These are phyloP conservation scores for Mustela lutreola DNA, from an alignment of 2,113 vertebrate genomes.

Conservation along the genomic window DNA sequence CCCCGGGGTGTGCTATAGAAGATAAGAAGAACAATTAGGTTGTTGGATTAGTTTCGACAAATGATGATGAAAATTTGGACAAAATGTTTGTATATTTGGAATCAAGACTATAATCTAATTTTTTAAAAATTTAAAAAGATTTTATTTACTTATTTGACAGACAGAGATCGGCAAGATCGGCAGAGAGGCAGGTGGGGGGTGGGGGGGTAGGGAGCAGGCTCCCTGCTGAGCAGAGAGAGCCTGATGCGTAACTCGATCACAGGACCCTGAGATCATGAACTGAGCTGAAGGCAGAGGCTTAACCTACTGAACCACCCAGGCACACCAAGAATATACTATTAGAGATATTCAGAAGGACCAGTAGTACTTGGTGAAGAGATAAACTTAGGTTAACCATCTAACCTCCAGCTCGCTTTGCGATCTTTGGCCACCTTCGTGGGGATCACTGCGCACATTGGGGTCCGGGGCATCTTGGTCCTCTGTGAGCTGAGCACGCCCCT, in stretches of 20 bases:
- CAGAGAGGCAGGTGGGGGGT: too few relatives aligned
- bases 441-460: slow-evolving; percentile 92
- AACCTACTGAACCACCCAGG: too few relatives aligned
- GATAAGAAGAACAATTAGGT: background rate
- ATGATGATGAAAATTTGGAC: background rate
- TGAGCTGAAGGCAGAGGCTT: too few relatives aligned
- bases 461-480: slow-evolving; percentile 91
- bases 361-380: background rate
- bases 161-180: too few relatives aligned
- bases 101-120: background rate
- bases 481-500: slow-evolving; percentile 94
- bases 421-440: slow-evolving; percentile 87
- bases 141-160: too few relatives aligned
- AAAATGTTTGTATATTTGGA: background rate
- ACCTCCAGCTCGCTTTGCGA: background rate
- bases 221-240: too few relatives aligned
- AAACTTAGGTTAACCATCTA: background rate
- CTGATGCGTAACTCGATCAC: fast-evolving
- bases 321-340: background rate
- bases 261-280: too few relatives aligned
- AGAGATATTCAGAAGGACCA: background rate
- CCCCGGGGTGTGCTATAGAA: background rate
- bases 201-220: too few relatives aligned
- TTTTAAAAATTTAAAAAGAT: too few relatives aligned
- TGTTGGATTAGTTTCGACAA: background rate